Evolutionary conservation across 1,140 invertebrate species (phyloP), one percentile per base, ranked within the genome.

Genomic region (Tetragnatha versicolor): DNA sequence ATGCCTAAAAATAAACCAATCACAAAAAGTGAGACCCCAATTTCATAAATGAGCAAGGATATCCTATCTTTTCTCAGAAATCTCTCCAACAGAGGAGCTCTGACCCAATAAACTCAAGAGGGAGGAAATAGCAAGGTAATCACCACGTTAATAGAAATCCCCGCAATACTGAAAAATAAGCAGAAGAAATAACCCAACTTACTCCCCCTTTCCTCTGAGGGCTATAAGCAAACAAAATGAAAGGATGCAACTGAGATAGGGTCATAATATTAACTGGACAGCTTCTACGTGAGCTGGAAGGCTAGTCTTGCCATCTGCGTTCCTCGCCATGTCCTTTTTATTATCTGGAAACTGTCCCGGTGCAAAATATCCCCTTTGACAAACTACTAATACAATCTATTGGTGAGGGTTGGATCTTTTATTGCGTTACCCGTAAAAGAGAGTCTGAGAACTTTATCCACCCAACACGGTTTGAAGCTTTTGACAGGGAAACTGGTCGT

Each of bases 381-480:
- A 63, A 63, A 63, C 60, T 63, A 25, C 60, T 63, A 63, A 42
- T 42, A 25, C 60, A 63, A 63, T 63, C 35, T 25, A 42, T 42
- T 22, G 27, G 37, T 27, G 37, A 39, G 42, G 42, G 33, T 42
- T 63, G 29, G 25, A 63, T 20, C 6, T 22, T 42, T 63, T 63
- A 63, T 63, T 63, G 42, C 33, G 42, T 63, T 63, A 63, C 22
- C 42, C 33, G 60, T 42, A 63, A 27, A 63, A 63, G 60, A 39
- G 37, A 39, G 27, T n/a, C 25, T 17, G 60, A 63, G 37, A 63
- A 63, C 33, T 42, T 42, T 3, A 39, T 42, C 2, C 22, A n/a
- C 37, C 10, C 35, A 63, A 37, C n/a, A 20, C 60, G 35, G 22
- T 63, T 42, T 42, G 60, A 42, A 25, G 60, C 5, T 63, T 63